Evolutionary conservation across 2,113 vertebrate genomes (phyloP), one percentile per base, ranked within the genome.

Genomic region (Parotia lawesii): DNA sequence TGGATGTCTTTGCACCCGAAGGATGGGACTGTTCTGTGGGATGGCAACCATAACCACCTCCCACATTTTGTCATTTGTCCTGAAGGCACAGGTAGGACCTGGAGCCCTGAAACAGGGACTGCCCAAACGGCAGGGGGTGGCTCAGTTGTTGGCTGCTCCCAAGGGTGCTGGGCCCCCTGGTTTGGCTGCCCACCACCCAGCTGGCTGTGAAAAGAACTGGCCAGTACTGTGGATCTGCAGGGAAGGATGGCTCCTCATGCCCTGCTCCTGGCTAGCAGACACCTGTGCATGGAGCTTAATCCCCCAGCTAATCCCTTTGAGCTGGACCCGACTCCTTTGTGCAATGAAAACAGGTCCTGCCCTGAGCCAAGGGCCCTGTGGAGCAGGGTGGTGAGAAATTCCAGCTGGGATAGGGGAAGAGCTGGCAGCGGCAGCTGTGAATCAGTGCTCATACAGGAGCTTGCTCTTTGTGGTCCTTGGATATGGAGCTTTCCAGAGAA

Each of bases 331-430:
- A 9, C 21, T 15, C 33, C 23, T 57, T 38, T 45, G 27, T 57
- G 23, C 33, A 45, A 28, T 4, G 31, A 20, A 28, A 92, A 27
- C 23, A 40, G 29, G 42, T 71, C 42, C 85, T 85, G n/a, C 35
- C 24, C 0, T 0, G 11, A 73, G 40, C 66, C 19, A 1, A 3
- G 7, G 9, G 25, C 10, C 33, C 7, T 1, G 9, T 38, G 42
- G 31, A 4, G 16, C 44, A 64, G 48, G 20, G 15, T 2, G 8
- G 37, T 60, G 57, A 65, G 57, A 62, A 74, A 61, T n/a, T n/a
- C 21, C 22, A 35, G 24, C 31, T 38, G 72, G 54, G 50, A 18
- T 2, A 8, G 29, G 50, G 76, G 28, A 48, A 61, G 17, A 69
- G 71, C 51, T 8, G 15, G 31, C 48, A 62, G 74, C 1, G 2